Evolutionary conservation across 2,797 vertebrate genomes (phyloP), one percentile per base, ranked within the genome.

Genomic region (Argya squamiceps): DNA sequence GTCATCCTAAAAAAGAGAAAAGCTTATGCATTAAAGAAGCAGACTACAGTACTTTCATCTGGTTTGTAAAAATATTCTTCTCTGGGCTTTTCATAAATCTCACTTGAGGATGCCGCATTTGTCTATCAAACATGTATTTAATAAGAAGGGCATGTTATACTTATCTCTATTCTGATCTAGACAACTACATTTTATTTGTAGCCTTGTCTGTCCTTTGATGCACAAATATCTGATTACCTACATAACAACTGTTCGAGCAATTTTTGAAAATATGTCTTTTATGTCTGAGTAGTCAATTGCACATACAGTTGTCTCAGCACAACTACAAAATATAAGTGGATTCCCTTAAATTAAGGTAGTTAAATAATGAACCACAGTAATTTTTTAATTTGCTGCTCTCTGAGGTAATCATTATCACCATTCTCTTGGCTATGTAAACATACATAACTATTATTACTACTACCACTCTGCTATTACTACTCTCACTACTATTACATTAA

Each of bases 131-230:
- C 3, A 41, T 49, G 6, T 55, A 75, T 90, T 95, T 94, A 89
- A 90, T 81, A 93, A 81, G 26, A 21, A 73, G 29, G 12, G 15
- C 43, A 55, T 81, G 26, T 58, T 91, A 29, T 67, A 39, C 26
- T 67, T 93, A 43, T 62, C 69, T 84, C 58, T 79, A 15, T 90
- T 88, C 59, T 3, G 11, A 76, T 65, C 65, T 63, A 47, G 27
- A 59, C 30, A 93, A 21, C 76, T 86, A 41, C 43, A 50, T 84
- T 90, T 88, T 81, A 82, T 96, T 73, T 86, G 49, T 88, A 62
- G 44, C 26, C 59, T 92, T 73, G 36, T 78, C 62, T 88, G 62
- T 73, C 22, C 11, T 92, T 93, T 93, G 70, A 78, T 86, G 53
- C 46, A 75, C 23, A 71, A 78, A 81, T 90, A 86, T 83, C 84